phyloP scores from a whole-genome alignment of 1,140 invertebrate species.

The Stegodyphus dumicola region DNA sequence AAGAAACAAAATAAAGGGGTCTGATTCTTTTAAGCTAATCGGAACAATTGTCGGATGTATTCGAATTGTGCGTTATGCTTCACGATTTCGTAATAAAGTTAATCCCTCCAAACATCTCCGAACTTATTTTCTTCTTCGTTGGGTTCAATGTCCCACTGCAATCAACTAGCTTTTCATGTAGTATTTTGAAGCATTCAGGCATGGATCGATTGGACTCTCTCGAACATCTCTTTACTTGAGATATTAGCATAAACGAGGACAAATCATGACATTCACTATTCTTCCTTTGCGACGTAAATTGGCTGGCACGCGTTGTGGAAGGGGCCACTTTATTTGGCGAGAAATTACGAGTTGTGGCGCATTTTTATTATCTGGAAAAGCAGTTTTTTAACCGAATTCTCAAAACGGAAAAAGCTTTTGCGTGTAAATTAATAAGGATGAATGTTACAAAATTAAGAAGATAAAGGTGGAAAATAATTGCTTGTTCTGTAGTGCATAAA shows the following conservation, averaged over 20 bases:
- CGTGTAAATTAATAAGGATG: too few species aligned
- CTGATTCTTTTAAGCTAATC: not conserved
- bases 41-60: too few species aligned
- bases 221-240: not conserved
- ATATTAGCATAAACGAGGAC: slow-evolving; percentile 38
- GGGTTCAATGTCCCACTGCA: not conserved
- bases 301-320: too few species aligned
- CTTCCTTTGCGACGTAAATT: not conserved
- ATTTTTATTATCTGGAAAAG: too few species aligned
- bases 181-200: slow-evolving; percentile 1
- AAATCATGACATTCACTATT: slow-evolving; percentile 17
- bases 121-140: not conserved
- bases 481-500: too few species aligned
- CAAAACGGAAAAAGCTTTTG: too few species aligned
- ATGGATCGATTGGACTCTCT: slow-evolving; percentile 24
- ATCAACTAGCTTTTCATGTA: not conserved
- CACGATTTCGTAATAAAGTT: slow-evolving; percentile 46
- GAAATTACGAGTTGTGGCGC: too few species aligned
- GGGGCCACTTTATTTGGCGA: too few species aligned
- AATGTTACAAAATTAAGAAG: too few species aligned
- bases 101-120: slow-evolving; percentile 1
- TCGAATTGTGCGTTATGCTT: slow-evolving; percentile 27
- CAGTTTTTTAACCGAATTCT: too few species aligned
- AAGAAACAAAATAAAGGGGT: not conserved
- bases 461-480: too few species aligned